Evolutionary conservation across 1,140 invertebrate species (phyloP), one percentile per base, ranked within the genome.

Genomic region (Zelostemma sp.): DNA sequence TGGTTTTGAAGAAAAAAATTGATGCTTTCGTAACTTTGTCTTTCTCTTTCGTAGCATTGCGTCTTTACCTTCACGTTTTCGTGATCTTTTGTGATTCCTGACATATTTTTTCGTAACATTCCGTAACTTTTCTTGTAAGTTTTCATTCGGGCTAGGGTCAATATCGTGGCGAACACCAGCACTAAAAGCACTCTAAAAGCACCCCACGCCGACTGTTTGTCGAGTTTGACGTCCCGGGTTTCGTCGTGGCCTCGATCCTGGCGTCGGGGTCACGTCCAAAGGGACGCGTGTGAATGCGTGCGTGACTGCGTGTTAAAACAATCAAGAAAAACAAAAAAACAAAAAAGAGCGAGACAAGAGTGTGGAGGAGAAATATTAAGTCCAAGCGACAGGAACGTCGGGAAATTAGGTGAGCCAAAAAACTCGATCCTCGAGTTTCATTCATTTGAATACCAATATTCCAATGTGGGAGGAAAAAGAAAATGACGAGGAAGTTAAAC

Each of bases 361-460:
- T 57, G 54, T 43, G 55, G 45, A 45, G 60, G 59, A 61, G 57
- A 1, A 41, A 49, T 61, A 54, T 18, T 9, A 46, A 46, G 17
- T 19, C 5, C 16, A 46, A 46, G 40, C 15, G 51, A 60, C 31
- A 62, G 35, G 57, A 62, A 54, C 60, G 33, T 66, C 47, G 17
- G n/a, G 33, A 6, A 57, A 58, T 59, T 72, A 72, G 60, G 68
- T 71, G 68, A 71, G 58, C 50, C 15, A 65, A 15, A 35, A 35
- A 16, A 25, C 9, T 50, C 43, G 55, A 55, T 38, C n/a, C 6
- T 19, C 54, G 46, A 72, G 69, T 75, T 78, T 65, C 48, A 82
- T 74, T 80, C 82, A 84, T 84, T 84, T 84, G 82, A 84, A 84
- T 84, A 84, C 82, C 82, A 84, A 84, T 84, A 84, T n/a, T 35